A percentile compares a stretch with the other conserved stretches of the same genome.
phyloP scores from a whole-genome alignment of 1,140 invertebrate species.

The Hestina assimilis region DNA sequence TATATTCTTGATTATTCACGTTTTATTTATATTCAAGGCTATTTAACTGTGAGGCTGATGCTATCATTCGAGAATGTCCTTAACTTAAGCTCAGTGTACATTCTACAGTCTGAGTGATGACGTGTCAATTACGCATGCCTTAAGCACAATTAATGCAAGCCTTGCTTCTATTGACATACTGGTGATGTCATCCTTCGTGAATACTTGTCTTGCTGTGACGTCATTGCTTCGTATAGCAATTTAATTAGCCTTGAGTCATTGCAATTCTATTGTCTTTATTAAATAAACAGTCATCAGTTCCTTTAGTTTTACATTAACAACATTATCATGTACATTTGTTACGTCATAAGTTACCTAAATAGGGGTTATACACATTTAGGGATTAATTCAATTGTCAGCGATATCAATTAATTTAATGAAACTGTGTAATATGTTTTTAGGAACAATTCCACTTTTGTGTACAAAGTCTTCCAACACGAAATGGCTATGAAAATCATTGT shows the following conservation, averaged over 20 bases:
- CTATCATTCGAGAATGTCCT: neutral
- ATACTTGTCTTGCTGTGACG: conserved; percentile 5
- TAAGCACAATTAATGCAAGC: conserved; percentile 12
- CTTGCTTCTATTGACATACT: neutral
- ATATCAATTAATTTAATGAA: neutral
- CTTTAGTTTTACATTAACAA: no score
- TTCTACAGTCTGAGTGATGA: conserved; percentile 3
- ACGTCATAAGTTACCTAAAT: no score
- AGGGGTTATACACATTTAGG: no score
- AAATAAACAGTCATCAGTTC: no score
- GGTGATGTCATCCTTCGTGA: conserved; percentile 18
- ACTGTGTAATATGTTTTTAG: neutral
- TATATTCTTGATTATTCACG: neutral
- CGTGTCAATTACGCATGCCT: conserved; percentile 14
- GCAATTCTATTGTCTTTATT: no score
- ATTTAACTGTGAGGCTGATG: neutral
- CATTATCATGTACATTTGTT: no score
- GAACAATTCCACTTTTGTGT: conserved; percentile 1
- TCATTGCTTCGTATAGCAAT: conserved; percentile 1
- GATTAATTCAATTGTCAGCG: neutral
- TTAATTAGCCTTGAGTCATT: no score
- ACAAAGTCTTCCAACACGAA: conserved; percentile 6
- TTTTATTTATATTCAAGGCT: neutral
- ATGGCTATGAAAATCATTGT: conserved; percentile 17
- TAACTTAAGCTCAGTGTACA: neutral